These are phyloP conservation scores for Xenopus tropicalis DNA, from an alignment of 2,113 vertebrate genomes.

Conservation along the genomic window DNA sequence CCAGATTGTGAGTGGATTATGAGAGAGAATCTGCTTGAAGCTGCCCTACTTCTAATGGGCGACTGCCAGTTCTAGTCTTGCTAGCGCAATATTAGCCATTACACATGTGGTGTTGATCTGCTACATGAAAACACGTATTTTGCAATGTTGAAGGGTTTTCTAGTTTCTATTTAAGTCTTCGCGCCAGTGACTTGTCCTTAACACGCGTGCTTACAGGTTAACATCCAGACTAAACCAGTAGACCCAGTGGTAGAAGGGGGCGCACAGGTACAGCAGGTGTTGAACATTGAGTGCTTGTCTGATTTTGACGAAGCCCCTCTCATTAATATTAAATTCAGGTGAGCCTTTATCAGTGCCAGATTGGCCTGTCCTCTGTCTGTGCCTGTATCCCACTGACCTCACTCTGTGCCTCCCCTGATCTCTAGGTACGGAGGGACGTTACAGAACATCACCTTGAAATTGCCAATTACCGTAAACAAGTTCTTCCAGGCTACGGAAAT, in stretches of 20 bases:
- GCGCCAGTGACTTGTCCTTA: slow-evolving; percentile 53
- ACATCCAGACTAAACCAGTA: slow-evolving; percentile 81
- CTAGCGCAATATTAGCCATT: no score
- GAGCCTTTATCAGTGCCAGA: not conserved
- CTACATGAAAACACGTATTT: no score
- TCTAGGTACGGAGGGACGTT: slow-evolving; percentile 81
- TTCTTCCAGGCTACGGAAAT: slow-evolving; percentile 93
- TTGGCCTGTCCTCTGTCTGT: not conserved
- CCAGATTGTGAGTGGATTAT: no score
- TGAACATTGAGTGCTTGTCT: slow-evolving; percentile 86
- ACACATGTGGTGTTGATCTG: no score
- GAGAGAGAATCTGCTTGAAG: no score
- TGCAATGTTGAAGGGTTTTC: no score
- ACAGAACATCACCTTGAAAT: slow-evolving; percentile 83
- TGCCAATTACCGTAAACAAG: slow-evolving; percentile 89
- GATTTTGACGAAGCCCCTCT: slow-evolving; percentile 80
- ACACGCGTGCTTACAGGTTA: slow-evolving; percentile 73
- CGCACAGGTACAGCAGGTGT: slow-evolving; percentile 88
- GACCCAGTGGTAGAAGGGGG: slow-evolving; percentile 87
- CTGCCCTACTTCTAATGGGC: no score
- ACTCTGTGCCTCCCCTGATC: not conserved
- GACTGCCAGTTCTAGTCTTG: no score
- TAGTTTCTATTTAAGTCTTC: no score
- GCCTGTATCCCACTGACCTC: not conserved
- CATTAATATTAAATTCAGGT: slow-evolving; percentile 89